Percentiles rank a stretch among this genome's conserved stretches.
Evolutionary conservation across 1,140 invertebrate species (phyloP).

Genomic region (Brachionus manjavacas): DNA sequence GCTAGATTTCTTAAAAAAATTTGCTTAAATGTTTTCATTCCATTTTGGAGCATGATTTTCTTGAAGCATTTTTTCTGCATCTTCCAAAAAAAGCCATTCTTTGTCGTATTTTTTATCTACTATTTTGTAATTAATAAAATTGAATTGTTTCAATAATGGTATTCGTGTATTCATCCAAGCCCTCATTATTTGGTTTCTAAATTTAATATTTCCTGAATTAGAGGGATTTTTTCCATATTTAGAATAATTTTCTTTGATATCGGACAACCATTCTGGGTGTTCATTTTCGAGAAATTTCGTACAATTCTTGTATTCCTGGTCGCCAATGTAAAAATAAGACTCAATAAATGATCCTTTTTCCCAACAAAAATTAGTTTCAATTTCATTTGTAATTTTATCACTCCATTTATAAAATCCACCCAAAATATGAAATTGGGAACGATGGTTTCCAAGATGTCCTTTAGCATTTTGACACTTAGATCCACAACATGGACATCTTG

Average conservation of each 20-base stretch:
- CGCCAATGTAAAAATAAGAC: too few species aligned
- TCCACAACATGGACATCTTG: background rate
- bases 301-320: background rate
- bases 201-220: background rate
- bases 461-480: background rate
- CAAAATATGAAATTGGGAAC: background rate
- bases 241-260: background rate
- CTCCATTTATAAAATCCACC: background rate
- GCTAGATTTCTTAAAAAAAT: too few species aligned
- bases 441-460: background rate
- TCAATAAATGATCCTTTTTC: too few species aligned
- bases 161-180: background rate
- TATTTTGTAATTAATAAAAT: background rate
- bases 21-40: background rate
- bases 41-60: background rate
- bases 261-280: background rate
- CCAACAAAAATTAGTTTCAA: too few species aligned
- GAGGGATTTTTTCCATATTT: background rate
- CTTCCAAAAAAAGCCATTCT: background rate
- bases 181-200: background rate
- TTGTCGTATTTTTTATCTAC: background rate
- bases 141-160: background rate
- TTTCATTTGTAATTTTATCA: too few species aligned
- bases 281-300: background rate
- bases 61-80: background rate